phyloP scores from a whole-genome alignment of 1,140 invertebrate species.

The Homarus americanus region DNA sequence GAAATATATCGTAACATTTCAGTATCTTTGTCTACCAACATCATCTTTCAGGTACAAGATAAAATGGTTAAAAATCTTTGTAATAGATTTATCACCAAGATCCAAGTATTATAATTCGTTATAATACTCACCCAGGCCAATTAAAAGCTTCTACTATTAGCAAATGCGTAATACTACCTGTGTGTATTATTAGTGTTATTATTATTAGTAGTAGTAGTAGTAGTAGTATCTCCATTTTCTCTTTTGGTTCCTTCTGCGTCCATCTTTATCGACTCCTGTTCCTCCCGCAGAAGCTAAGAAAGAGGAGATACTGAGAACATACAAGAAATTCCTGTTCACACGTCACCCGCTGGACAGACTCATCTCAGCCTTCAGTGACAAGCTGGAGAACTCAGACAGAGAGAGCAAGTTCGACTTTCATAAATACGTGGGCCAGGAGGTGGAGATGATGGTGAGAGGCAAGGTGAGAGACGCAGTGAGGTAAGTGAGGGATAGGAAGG shows the following conservation, averaged over 20 bases:
- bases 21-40: too few species aligned
- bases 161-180: too few species aligned
- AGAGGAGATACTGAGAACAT: slow-evolving; percentile 28
- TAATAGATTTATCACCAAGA: too few species aligned
- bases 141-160: too few species aligned
- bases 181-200: too few species aligned
- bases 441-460: slow-evolving; percentile 57
- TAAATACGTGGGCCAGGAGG: slow-evolving; percentile 57
- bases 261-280: neutral
- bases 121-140: too few species aligned
- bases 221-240: too few species aligned
- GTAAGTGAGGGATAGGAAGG: neutral
- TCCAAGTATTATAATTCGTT: too few species aligned
- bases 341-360: slow-evolving; percentile 50
- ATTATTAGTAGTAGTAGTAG: too few species aligned
- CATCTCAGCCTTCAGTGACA: slow-evolving; percentile 51
- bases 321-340: slow-evolving; percentile 58
- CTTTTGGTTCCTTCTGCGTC: neutral
- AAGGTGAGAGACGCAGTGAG: slow-evolving; percentile 16
- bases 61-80: too few species aligned
- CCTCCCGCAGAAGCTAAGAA: neutral
- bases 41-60: too few species aligned
- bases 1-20: too few species aligned
- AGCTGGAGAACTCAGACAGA: slow-evolving; percentile 38
- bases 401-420: slow-evolving; percentile 59